A percentile compares a stretch with the other conserved stretches of the same genome.
Conservation (phyloP, 1,140 invertebrate genomes). For the Elymnias hypermnestra region DNA sequence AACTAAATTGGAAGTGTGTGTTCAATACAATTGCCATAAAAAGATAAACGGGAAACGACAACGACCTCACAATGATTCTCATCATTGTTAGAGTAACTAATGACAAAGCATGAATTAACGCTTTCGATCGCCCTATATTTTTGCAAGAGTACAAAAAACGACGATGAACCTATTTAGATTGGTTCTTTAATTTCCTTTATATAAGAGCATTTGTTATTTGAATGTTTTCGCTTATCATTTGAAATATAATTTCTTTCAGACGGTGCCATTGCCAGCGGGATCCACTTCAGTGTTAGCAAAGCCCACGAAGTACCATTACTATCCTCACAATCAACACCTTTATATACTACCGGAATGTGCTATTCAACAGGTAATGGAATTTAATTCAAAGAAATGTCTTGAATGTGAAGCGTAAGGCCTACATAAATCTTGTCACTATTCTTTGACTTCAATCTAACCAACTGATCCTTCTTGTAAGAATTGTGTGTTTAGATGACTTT, state of each 20-base stretch:
- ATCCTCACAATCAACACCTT: slow-evolving; percentile 95
- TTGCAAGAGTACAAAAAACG: slow-evolving; percentile 26
- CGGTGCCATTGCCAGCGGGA: slow-evolving; percentile 82
- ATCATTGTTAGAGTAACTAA: slow-evolving; percentile 44
- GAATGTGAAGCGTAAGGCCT: neutral
- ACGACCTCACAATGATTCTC: slow-evolving; percentile 33
- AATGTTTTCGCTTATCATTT: slow-evolving; percentile 21
- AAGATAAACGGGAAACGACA: slow-evolving; percentile 9
- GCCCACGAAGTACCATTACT: slow-evolving; percentile 94
- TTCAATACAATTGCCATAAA: no score
- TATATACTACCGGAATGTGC: slow-evolving; percentile 94
- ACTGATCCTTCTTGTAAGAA: no score
- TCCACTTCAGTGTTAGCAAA: slow-evolving; percentile 83
- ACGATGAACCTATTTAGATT: slow-evolving; percentile 21
- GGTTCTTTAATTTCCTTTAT: slow-evolving; percentile 8
- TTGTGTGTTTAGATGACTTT: neutral
- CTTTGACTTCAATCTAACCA: no score
- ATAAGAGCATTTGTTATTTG: slow-evolving; percentile 22
- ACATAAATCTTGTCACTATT: no score
- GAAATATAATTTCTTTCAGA: slow-evolving; percentile 77
- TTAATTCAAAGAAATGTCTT: slow-evolving; percentile 4
- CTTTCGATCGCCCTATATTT: slow-evolving; percentile 33
- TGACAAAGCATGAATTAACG: slow-evolving; percentile 29
- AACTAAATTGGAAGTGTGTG: no score
- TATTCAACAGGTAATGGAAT: slow-evolving; percentile 86